Conservation (phyloP, 2,797 vertebrate genomes). For the Mormyrus hasselquistii region DNA sequence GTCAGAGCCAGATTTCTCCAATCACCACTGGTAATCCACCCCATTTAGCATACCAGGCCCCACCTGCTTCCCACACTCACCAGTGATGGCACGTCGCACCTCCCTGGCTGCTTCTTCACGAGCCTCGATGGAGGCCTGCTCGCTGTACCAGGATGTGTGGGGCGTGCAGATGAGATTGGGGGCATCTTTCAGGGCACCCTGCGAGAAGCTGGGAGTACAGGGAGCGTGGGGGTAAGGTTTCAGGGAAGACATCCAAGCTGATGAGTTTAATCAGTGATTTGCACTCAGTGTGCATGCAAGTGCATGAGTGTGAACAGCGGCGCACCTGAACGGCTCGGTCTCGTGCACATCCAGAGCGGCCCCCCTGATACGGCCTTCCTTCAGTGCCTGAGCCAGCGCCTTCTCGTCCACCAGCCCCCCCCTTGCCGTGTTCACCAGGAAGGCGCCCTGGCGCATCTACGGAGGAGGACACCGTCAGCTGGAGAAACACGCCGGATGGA, state of each 20-base stretch:
- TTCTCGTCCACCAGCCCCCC: conserved; percentile 82
- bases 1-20: neutral
- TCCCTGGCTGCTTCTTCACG: conserved; percentile 82
- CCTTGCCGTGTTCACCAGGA: conserved; percentile 81
- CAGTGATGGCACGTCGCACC: conserved; percentile 80
- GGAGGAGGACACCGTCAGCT: neutral
- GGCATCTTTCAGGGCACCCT: conserved; percentile 79
- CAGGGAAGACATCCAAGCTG: neutral
- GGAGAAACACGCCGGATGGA: neutral
- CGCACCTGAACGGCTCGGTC: conserved; percentile 80
- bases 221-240: neutral
- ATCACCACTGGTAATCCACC: neutral
- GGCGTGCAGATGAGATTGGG: conserved; percentile 85
- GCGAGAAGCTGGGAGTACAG: conserved; percentile 64
- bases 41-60: neutral
- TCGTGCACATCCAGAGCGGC: conserved; percentile 81
- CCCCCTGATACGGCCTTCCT: conserved; percentile 81
- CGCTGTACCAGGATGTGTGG: conserved; percentile 85
- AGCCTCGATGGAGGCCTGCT: conserved; percentile 81
- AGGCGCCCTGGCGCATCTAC: conserved; percentile 84
- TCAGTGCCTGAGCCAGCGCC: conserved; percentile 79
- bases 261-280: neutral
- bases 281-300: neutral
- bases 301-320: neutral
- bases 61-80: conserved; percentile 38